Percentiles rank a stretch among this genome's conserved stretches.
Conservation (phyloP, 2,888 invertebrate genomes). For the Pantelozetes paolii region DNA sequence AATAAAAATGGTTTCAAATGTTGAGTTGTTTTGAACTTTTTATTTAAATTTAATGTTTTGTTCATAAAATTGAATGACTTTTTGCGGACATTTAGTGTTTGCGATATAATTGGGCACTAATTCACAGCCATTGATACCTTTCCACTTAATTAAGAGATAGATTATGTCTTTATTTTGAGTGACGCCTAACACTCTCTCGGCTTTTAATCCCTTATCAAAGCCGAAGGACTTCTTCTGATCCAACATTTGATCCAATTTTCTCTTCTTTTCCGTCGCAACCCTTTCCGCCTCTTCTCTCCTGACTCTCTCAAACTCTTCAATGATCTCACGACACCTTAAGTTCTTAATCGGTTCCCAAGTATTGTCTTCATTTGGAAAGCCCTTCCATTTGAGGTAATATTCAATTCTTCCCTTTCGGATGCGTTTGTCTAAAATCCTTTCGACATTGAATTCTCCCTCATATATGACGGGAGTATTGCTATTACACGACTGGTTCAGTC, state of each 20-base stretch:
- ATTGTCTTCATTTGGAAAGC: conserved; percentile 18
- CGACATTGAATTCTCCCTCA: conserved; percentile 25
- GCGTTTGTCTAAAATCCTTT: conserved; percentile 29
- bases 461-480: neutral
- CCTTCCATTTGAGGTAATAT: conserved; percentile 26
- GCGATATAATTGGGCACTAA: conserved; percentile 29
- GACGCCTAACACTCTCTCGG: conserved; percentile 18
- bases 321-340: conserved; percentile 6
- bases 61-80: conserved; percentile 33
- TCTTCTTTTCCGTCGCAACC: neutral
- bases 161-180: conserved; percentile 14
- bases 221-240: conserved; percentile 8
- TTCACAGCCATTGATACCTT: conserved; percentile 32
- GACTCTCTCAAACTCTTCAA: conserved; percentile 12
- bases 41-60: conserved; percentile 22
- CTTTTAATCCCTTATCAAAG: conserved; percentile 20
- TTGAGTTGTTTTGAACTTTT: neutral
- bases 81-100: conserved; percentile 25
- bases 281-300: neutral
- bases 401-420: conserved; percentile 23
- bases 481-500: neutral
- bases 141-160: conserved; percentile 14
- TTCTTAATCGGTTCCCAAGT: conserved; percentile 29
- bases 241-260: neutral
- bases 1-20: neutral